These are phyloP conservation scores for Daktulosphaira vitifoliae DNA, from an alignment of 1,140 invertebrate species.

Conservation along the genomic window DNA sequence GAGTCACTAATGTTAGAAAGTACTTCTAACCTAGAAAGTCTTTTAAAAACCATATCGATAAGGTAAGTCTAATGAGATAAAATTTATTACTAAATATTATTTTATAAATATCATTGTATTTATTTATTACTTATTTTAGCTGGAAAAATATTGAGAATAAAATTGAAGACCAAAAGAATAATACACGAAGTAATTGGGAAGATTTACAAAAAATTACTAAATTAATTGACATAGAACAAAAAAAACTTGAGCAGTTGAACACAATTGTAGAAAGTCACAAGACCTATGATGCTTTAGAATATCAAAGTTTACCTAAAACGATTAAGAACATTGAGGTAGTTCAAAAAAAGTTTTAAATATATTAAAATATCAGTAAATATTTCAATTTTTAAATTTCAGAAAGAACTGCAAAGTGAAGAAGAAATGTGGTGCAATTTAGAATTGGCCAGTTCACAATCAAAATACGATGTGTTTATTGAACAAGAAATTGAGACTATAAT, in stretches of 20 bases:
- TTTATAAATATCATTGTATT: background rate
- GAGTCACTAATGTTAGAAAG: background rate
- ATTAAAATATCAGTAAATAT: too few relatives aligned
- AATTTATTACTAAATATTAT: background rate
- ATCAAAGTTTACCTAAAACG: background rate
- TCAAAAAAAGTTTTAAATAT: background rate
- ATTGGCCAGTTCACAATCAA: constrained; percentile 44
- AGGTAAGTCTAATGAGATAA: background rate
- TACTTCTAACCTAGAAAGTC: background rate
- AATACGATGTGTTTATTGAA: constrained; percentile 48
- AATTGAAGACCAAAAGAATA: background rate
- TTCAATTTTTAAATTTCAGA: background rate
- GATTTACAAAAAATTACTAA: background rate
- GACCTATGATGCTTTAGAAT: background rate
- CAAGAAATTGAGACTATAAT: constrained; percentile 38
- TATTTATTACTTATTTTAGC: background rate
- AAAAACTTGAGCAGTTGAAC: constrained; percentile 8
- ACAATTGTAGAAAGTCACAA: background rate
- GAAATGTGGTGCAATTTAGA: constrained; percentile 42
- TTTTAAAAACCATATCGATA: background rate
- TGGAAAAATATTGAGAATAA: constrained; percentile 14
- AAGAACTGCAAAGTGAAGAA: constrained; percentile 15
- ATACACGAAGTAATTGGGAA: background rate
- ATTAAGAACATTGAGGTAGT: constrained; percentile 14
- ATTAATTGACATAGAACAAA: background rate